These are phyloP conservation scores for Agrenia bidenticulata DNA, from an alignment of 2,888 invertebrate species.

Conservation along the genomic window DNA sequence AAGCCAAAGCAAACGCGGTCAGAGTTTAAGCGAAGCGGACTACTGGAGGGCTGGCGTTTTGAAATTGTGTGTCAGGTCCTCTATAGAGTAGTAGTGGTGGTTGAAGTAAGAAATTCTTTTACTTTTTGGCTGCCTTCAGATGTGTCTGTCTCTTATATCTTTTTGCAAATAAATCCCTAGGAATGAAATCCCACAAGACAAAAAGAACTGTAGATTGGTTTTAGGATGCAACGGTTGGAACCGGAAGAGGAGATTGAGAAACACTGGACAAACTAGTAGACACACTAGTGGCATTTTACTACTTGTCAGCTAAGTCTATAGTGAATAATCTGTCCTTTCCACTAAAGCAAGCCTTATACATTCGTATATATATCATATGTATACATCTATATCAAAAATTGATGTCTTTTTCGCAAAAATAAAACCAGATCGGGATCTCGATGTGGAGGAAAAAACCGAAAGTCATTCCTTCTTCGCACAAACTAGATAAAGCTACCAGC, in stretches of 20 bases:
- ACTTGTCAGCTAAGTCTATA: too few relatives aligned
- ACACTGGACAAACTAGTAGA: not conserved
- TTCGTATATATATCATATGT: too few relatives aligned
- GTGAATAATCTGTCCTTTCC: too few relatives aligned
- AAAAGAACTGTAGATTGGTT: not conserved
- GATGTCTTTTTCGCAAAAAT: conserved; percentile 19
- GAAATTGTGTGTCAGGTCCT: not conserved
- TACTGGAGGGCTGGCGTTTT: too few relatives aligned
- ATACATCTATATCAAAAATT: conserved; percentile 22
- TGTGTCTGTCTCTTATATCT: not conserved
- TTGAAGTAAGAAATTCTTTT: too few relatives aligned
- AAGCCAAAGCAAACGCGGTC: too few relatives aligned
- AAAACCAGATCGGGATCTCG: not conserved
- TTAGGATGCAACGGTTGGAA: not conserved
- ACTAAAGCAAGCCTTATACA: too few relatives aligned
- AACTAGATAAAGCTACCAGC: too few relatives aligned
- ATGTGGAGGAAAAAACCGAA: not conserved
- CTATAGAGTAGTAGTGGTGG: not conserved
- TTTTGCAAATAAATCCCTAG: not conserved
- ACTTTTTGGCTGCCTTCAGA: too few relatives aligned
- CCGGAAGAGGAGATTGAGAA: not conserved
- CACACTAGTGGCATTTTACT: too few relatives aligned
- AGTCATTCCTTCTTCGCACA: too few relatives aligned
- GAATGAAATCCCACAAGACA: conserved; percentile 3
- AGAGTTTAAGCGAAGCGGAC: not conserved